Evolutionary conservation across 2,888 invertebrate genomes (phyloP).

Genomic region (Stenoptilia bipunctidactyla): DNA sequence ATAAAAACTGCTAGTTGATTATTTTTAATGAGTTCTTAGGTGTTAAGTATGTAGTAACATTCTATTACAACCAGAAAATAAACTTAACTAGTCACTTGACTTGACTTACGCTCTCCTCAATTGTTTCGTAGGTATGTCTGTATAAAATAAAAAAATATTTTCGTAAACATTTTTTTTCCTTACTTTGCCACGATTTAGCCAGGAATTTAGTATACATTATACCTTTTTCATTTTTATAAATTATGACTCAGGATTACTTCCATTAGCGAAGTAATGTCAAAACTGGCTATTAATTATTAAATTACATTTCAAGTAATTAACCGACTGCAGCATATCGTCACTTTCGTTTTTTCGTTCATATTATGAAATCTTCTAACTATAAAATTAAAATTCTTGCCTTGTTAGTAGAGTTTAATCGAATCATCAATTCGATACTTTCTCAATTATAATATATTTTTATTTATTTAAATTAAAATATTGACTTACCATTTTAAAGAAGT

Average conservation of each 20-base stretch:
- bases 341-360: background rate
- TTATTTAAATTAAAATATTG: background rate
- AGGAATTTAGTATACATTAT: too few species aligned
- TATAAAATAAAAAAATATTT: too few species aligned
- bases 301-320: background rate
- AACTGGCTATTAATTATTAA: background rate
- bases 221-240: background rate
- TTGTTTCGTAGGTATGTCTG: too few species aligned
- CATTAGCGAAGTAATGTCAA: background rate
- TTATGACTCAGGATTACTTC: background rate
- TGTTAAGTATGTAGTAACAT: too few species aligned
- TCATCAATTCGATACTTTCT: background rate
- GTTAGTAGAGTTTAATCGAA: background rate
- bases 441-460: background rate
- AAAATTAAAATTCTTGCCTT: background rate
- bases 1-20: too few species aligned
- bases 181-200: too few species aligned
- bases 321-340: background rate
- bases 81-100: too few species aligned
- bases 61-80: too few species aligned
- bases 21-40: too few species aligned
- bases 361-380: background rate
- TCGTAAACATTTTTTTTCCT: too few species aligned
- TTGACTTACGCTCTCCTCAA: too few species aligned
- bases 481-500: background rate